These are phyloP conservation scores for Leptosomus discolor DNA, from an alignment of 2,113 vertebrate genomes.

Conservation along the genomic window DNA sequence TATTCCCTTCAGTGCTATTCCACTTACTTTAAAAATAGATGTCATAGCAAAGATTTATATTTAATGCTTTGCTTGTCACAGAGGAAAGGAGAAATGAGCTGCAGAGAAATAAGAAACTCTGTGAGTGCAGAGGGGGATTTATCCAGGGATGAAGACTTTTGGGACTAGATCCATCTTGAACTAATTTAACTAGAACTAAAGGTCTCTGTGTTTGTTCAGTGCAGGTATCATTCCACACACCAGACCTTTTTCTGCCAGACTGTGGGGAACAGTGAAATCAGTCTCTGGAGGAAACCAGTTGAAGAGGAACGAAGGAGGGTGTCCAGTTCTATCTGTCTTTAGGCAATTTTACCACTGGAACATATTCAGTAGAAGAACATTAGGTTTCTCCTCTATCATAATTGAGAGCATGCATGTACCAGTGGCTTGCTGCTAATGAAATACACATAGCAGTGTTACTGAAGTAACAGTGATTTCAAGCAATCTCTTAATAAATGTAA, in stretches of 20 bases:
- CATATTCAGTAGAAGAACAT: not conserved
- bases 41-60: slow-evolving; percentile 19
- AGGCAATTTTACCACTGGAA: not conserved
- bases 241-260: not conserved
- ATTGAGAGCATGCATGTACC: not conserved
- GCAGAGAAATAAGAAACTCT: not conserved
- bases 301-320: not conserved
- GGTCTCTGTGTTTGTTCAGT: not conserved
- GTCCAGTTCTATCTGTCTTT: not conserved
- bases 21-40: slow-evolving; percentile 25
- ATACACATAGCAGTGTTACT: not conserved
- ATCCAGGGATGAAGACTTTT: not conserved
- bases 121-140: not conserved
- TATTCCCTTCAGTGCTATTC: not conserved
- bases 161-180: not conserved
- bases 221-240: fast-evolving
- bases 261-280: not conserved
- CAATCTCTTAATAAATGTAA: not conserved
- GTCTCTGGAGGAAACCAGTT: not conserved
- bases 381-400: not conserved
- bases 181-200: not conserved
- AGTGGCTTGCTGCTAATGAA: not conserved
- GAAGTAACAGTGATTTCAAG: not conserved
- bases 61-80: slow-evolving; percentile 3
- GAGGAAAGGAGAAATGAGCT: not conserved